Conservation (phyloP, 2,888 invertebrate genomes). For the Patella ulyssiponensis region DNA sequence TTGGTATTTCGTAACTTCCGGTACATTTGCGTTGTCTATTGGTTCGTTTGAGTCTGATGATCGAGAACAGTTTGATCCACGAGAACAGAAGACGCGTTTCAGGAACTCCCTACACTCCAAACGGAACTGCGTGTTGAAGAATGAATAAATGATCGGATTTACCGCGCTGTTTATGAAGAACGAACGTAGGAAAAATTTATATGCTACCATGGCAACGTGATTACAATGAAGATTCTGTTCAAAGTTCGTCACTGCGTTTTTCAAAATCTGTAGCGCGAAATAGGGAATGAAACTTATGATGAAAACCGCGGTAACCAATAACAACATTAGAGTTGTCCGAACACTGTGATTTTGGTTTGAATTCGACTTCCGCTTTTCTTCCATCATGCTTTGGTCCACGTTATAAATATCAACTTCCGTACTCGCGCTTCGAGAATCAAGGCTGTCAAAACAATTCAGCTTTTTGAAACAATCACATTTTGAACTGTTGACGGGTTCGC, state of each 20-base stretch:
- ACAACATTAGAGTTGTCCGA: slow-evolving; percentile 49
- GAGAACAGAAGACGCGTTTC: slow-evolving; percentile 15
- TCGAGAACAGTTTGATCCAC: not conserved
- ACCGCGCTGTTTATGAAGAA: slow-evolving; percentile 54
- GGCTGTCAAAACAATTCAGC: not conserved
- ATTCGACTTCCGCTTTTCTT: slow-evolving; percentile 6
- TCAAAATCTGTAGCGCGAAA: slow-evolving; percentile 42
- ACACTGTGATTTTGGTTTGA: slow-evolving; percentile 40
- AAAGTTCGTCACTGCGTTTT: slow-evolving; percentile 34
- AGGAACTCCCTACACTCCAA: slow-evolving; percentile 38
- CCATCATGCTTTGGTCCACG: not conserved
- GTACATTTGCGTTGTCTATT: not conserved
- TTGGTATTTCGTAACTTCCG: not conserved
- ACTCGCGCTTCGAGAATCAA: not conserved
- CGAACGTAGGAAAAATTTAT: slow-evolving; percentile 51
- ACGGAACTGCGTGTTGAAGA: slow-evolving; percentile 49
- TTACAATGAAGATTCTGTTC: slow-evolving; percentile 31
- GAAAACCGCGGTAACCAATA: slow-evolving; percentile 48
- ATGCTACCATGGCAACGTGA: slow-evolving; percentile 41
- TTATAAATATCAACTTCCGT: not conserved
- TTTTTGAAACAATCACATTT: not conserved
- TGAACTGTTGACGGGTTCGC: not conserved
- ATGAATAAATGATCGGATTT: slow-evolving; percentile 54
- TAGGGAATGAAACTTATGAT: slow-evolving; percentile 53
- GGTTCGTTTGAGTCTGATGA: slow-evolving; percentile 1